phyloP scores from a whole-genome alignment of 2,888 invertebrate genomes.

The Eupithecia pulchellata region DNA sequence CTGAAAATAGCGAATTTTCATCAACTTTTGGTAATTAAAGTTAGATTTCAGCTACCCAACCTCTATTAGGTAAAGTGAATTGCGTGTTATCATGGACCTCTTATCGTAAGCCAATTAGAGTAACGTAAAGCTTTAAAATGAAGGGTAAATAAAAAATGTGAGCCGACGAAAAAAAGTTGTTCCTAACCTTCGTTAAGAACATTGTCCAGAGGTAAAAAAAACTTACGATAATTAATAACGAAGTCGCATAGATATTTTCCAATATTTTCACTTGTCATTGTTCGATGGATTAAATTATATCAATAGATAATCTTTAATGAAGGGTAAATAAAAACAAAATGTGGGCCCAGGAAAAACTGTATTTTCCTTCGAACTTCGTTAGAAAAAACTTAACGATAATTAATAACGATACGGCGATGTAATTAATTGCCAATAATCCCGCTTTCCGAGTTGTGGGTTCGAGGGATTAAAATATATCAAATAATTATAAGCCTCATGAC shows the following conservation, averaged over 20 bases:
- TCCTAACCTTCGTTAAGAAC: neutral
- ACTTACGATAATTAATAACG: neutral
- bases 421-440: neutral
- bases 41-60: neutral
- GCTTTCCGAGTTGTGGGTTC: neutral
- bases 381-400: neutral
- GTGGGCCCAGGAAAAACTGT: too few species aligned
- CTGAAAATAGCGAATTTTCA: neutral
- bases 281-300: neutral
- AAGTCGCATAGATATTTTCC: neutral
- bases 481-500: neutral
- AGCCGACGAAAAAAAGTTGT: neutral
- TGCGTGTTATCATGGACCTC: neutral
- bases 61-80: neutral
- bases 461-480: neutral
- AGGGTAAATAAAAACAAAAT: too few species aligned
- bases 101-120: neutral
- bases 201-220: neutral
- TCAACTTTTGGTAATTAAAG: slow-evolving; percentile 1
- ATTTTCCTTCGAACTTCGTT: too few species aligned
- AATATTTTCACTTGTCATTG: too few species aligned
- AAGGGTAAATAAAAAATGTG: neutral
- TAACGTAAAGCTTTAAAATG: neutral
- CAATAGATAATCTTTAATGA: too few species aligned
- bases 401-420: neutral